Base-by-base conservation (phyloP, 2,797 vertebrate species). In the Tarsius wallacei region DNA sequence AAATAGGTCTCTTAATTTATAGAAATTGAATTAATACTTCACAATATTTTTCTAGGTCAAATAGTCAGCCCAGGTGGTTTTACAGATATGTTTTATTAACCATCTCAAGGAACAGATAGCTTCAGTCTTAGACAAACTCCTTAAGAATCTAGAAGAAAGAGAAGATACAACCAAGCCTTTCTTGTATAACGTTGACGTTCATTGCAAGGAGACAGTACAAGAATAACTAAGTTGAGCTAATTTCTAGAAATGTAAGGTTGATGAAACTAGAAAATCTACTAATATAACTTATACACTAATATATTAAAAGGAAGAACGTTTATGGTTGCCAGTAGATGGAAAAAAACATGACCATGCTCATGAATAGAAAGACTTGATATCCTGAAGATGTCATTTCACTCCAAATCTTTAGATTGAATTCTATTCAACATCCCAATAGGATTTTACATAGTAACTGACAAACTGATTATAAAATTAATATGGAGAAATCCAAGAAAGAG, bases 401-500 rank as follows among this genome's bases (percentile, higher is more conserved):
- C 66, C 63, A 87, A 51, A 77, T 49, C 19, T 70, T 3, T 86
- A 47, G 51, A 63, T 66, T 59, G 15, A 68, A 10, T 68, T 94
- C 14, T 81, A 77, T 42, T 94, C 26, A 89, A 71, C 86, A 42
- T 55, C 33, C 63, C 36, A 89, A 0, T 51, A 47, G 53, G 11
- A 14, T 63, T 81, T 93, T 74, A 61, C 49, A 49, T 42, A 63
- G 33, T 88, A 70, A 26, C 71, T 90, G 47, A 53, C 77, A 84
- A 63, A 10, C 86, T 47, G 49, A 91, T 93, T 88, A 55, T 95
- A 71, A 82, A 95, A 73, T 92, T 94, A 85, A 78, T 77, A 70
- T 24, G 13, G 66, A 90, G 92, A 88, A 70, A 49, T 42, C 57
- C 51, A 76, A 84, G 51, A 36, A 85, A 96, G 8, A 80, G 53